phyloP scores from a whole-genome alignment of 2,888 invertebrate species.

The Eretmocerus hayati region DNA sequence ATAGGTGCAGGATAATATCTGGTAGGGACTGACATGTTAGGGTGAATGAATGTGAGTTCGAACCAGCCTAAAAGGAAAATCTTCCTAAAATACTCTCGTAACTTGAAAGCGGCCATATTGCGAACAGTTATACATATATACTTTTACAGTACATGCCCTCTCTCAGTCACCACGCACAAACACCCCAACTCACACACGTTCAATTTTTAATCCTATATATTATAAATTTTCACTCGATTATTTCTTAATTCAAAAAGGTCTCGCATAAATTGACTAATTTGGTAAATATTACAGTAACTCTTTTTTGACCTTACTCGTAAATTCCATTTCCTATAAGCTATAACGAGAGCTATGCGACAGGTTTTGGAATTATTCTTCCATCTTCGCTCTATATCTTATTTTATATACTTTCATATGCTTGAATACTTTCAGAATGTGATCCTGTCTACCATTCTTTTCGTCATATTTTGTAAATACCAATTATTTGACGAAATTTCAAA shows the following conservation, averaged over 20 bases:
- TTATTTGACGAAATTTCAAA: slow-evolving; percentile 1
- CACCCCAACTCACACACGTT: too few relatives aligned
- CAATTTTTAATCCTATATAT: too few relatives aligned
- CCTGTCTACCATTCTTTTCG: slow-evolving; percentile 1
- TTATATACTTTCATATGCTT: slow-evolving; percentile 11
- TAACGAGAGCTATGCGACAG: slow-evolving; percentile 27
- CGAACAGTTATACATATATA: too few relatives aligned
- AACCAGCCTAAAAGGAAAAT: too few relatives aligned
- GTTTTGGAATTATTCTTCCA: slow-evolving; percentile 8
- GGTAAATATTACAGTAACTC: slow-evolving; percentile 23
- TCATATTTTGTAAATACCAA: slow-evolving; percentile 1
- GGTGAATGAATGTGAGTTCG: too few relatives aligned
- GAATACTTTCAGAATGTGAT: slow-evolving; percentile 16
- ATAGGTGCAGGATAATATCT: too few relatives aligned
- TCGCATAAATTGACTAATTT: slow-evolving; percentile 46
- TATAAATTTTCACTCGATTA: slow-evolving; percentile 19
- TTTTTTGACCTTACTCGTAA: neutral
- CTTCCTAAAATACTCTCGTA: too few relatives aligned
- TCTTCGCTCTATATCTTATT: neutral
- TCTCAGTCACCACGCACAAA: too few relatives aligned
- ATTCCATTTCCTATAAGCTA: neutral
- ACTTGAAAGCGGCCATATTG: too few relatives aligned
- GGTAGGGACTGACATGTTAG: too few relatives aligned
- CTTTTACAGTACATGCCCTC: too few relatives aligned
- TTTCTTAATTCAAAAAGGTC: slow-evolving; percentile 35